Evolutionary conservation across 2,113 vertebrate species (phyloP), one percentile per base, ranked within the genome.

Genomic region (Caretta caretta): DNA sequence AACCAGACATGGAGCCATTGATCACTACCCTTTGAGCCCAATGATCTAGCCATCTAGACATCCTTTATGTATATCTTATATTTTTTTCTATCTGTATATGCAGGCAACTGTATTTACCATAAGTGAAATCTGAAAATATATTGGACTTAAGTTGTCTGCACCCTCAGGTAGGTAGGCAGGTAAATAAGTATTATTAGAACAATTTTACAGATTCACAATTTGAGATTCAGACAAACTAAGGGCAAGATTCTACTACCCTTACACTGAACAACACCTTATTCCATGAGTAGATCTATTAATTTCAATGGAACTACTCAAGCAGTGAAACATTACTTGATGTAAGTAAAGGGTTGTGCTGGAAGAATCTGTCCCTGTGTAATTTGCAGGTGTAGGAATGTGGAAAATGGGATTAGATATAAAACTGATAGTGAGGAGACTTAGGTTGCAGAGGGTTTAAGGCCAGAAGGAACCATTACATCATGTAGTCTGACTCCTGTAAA

Each of bases 241-340:
- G 89, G 87, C 62, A 17, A 82, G 56, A 88, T 92, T 92, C 93
- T 88, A 82, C 90, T 86, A 84, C 92, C 85, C 53, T 93, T 95
- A 96, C 95, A 93, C 46, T 82, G 93, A 92, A 84, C 95, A 90
- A 93, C 11, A 94, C 84, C 84, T 93, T 93, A 86, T 95, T 95
- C 96, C 90, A 87, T 86, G 90, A 93, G 86, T 12, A 94, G 94
- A 86, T 88, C 89, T 1, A 2, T 89, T 95, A 31, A 89, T 94
- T 96, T 96, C 89, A 89, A 90, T 80, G 76, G n/a, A 83, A 89
- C 94, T 96, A 59, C 27, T 59, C 27, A 97, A 95, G 90, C 93
- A 89, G 91, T 96, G 95, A 97, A 97, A 94, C 93, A 86, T 97
- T 96, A 95, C 56, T 95, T 92, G 93, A 80, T 94, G 84, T 94